Evolutionary conservation across 2,113 vertebrate species (phyloP).

Genomic region (Carassius gibelio): DNA sequence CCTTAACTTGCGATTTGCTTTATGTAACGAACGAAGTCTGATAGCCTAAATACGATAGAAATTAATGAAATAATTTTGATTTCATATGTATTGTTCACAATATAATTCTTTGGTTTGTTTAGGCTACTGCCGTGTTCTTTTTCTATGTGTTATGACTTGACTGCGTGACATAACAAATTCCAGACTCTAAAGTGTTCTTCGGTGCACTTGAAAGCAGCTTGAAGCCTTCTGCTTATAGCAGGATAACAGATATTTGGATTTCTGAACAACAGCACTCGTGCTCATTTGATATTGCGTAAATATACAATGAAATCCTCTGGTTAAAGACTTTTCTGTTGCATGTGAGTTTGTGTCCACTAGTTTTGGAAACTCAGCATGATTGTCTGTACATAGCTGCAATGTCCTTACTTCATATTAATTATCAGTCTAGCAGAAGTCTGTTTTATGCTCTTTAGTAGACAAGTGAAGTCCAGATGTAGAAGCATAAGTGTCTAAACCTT

Average conservation of each 20-base stretch:
- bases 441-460: neutral
- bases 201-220: too few relatives aligned
- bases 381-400: neutral
- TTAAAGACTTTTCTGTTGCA: too few relatives aligned
- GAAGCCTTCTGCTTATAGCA: too few relatives aligned
- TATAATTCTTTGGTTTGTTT: neutral
- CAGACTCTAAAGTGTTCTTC: too few relatives aligned
- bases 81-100: neutral
- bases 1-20: neutral
- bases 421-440: neutral
- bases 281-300: too few relatives aligned
- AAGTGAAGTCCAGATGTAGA: slow-evolving; percentile 20
- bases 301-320: too few relatives aligned
- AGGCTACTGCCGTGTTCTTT: neutral
- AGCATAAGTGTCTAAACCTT: neutral
- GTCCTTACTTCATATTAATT: too few relatives aligned
- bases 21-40: neutral
- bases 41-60: neutral
- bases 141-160: neutral
- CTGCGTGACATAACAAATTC: neutral
- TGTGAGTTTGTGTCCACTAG: neutral
- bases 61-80: neutral
- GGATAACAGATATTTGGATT: too few relatives aligned
- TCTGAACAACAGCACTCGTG: too few relatives aligned
- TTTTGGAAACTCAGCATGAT: neutral